Percentiles rank a stretch among this genome's conserved stretches.
These are phyloP conservation scores for Phalacrocorax carbo DNA, from an alignment of 2,113 vertebrate genomes.

Conservation along the genomic window DNA sequence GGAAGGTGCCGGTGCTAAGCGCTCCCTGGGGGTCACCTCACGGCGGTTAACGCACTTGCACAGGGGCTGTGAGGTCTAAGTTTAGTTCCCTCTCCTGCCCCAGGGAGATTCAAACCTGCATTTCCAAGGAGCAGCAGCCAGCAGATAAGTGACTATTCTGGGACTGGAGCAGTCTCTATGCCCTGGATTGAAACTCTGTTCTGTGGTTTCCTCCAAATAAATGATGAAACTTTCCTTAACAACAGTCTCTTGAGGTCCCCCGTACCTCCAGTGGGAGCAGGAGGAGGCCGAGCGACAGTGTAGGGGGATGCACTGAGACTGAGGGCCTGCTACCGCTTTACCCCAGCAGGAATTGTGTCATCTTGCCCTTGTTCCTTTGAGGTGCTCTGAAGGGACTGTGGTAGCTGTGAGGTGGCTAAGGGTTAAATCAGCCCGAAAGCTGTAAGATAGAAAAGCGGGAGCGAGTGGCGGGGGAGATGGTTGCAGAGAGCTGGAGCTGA, in stretches of 20 bases:
- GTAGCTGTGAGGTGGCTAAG: neutral
- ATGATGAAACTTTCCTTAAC: neutral
- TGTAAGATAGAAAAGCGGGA: neutral
- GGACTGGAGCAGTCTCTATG: neutral
- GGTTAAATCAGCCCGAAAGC: neutral
- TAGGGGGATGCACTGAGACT: rapidly evolving
- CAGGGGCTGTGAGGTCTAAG: neutral
- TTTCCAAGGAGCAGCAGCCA: neutral
- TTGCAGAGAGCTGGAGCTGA: neutral
- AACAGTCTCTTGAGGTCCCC: neutral
- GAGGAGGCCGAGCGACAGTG: neutral
- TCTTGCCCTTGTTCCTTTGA: neutral
- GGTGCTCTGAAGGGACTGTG: neutral
- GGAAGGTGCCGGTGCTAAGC: neutral
- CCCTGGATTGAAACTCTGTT: neutral
- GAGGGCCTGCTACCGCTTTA: neutral
- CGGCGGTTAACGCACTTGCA: neutral
- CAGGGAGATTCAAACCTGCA: neutral
- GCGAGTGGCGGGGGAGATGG: neutral
- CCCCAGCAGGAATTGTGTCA: neutral
- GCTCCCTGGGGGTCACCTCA: neutral
- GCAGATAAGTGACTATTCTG: constrained; percentile 30
- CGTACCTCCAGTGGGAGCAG: neutral
- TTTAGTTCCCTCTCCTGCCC: neutral
- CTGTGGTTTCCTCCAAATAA: neutral